These are phyloP conservation scores for Apistogramma diplotaenia DNA, from an alignment of 2,113 vertebrate genomes.

Conservation along the genomic window DNA sequence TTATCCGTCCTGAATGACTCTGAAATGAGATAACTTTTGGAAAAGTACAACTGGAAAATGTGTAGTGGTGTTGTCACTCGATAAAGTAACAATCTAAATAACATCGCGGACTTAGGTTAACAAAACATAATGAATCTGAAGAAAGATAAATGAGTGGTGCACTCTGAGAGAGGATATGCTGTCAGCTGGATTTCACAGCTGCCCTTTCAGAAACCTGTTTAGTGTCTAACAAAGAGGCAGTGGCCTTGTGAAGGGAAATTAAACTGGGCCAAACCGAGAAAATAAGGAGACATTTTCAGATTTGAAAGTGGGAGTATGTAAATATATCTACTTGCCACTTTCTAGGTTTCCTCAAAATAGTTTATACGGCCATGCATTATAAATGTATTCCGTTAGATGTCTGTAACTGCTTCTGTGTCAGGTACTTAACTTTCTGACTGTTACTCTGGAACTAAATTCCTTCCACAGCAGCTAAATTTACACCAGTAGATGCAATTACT, in stretches of 20 bases:
- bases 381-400: not conserved
- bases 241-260: not conserved
- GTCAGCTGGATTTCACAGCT: not conserved
- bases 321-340: not conserved
- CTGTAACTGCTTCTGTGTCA: not conserved
- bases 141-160: slow-evolving; percentile 36
- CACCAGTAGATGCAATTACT: not conserved
- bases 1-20: not conserved
- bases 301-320: not conserved
- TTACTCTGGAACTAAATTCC: not conserved
- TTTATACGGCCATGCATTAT: not conserved
- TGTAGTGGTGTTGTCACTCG: not conserved
- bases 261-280: not conserved
- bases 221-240: slow-evolving; percentile 15
- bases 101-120: slow-evolving; percentile 38
- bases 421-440: not conserved
- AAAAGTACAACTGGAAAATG: slow-evolving; percentile 23
- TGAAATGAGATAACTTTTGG: slow-evolving; percentile 20
- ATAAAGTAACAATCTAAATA: slow-evolving; percentile 37
- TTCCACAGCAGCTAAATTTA: not conserved
- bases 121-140: slow-evolving; percentile 17
- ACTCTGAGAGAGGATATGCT: slow-evolving; percentile 15
- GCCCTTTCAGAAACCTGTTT: slow-evolving; percentile 35
- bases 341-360: not conserved
- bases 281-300: not conserved